Evolutionary conservation across 2,113 vertebrate genomes (phyloP).

Genomic region (Leucopsar rothschildi): DNA sequence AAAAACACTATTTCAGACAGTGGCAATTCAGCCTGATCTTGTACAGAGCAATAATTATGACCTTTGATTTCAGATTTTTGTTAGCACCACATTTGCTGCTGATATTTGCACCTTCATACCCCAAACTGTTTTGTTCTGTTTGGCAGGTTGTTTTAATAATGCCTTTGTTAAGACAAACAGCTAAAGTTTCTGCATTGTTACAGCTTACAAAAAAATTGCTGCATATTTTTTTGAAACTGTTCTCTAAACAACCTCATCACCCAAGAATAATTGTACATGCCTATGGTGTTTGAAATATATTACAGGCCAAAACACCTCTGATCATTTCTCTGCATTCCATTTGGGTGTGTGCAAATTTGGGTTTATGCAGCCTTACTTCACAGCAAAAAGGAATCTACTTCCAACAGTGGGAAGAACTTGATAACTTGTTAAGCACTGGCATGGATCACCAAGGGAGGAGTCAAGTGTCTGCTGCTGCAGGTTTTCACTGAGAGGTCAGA

Average conservation of each 20-base stretch:
- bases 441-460: not conserved
- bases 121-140: not conserved
- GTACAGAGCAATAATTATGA: not conserved
- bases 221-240: not conserved
- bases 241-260: not conserved
- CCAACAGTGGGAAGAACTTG: not conserved
- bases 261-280: not conserved
- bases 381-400: not conserved
- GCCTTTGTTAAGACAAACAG: not conserved
- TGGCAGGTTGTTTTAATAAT: not conserved
- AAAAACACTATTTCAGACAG: not conserved
- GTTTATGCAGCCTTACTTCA: not conserved
- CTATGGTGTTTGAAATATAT: not conserved
- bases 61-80: slow-evolving; percentile 4
- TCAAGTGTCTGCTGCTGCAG: not conserved
- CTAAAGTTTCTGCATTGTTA: not conserved
- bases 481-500: not conserved
- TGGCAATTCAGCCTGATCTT: not conserved
- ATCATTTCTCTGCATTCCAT: not conserved
- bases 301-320: not conserved
- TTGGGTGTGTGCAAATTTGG: not conserved
- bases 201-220: not conserved
- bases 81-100: not conserved
- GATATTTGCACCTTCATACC: not conserved
- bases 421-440: not conserved